Evolutionary conservation across 2,888 invertebrate genomes (phyloP), one percentile per base, ranked within the genome.

Genomic region (Schizaphis graminum): DNA sequence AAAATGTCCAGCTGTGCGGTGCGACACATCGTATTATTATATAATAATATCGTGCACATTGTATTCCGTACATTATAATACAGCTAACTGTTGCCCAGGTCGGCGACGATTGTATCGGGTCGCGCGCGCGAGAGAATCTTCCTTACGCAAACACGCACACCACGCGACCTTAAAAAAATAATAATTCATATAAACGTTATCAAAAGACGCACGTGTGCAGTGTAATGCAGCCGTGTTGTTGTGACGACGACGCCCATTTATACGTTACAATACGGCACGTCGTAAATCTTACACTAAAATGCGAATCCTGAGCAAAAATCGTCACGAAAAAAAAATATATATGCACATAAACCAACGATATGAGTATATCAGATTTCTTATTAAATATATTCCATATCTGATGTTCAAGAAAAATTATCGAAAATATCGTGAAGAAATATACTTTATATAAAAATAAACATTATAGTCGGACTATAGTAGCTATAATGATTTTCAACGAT

Each of bases 101-200:
- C 44, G n/a, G 85, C 85, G 56, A 28, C 56, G 91, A 91, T 85
- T 87, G 93, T 93, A 56, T 89, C 84, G 85, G 77, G 77, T 35
- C n/a, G n/a, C 67, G 67, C 77, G 77, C 67, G 77, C 77, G 77
- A 35, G 77, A 16, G 93, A 89, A 93, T 93, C 93, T 93, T 93
- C 56, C 84, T 93, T 93, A 56, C 89, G 93, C 56, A 93, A 93
- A 93, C 89, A 89, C 93, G 49, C 92, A 77, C 93, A 93, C 53
- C 57, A 44, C 87, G 61, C 41, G 49, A 41, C 56, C 47, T 57
- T 90, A 41, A 86, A 47, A 47, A 44, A 47, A 86, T 86, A 44
- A 35, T 84, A 84, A 44, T 90, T 24, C n/a, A 28, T 47, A 67
- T 35, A 77, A 77, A 67, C 28, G 26, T 77, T 49, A 77, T 91